Evolutionary conservation across 2,888 invertebrate species (phyloP), one percentile per base, ranked within the genome.

Genomic region (Serripes groenlandicus): DNA sequence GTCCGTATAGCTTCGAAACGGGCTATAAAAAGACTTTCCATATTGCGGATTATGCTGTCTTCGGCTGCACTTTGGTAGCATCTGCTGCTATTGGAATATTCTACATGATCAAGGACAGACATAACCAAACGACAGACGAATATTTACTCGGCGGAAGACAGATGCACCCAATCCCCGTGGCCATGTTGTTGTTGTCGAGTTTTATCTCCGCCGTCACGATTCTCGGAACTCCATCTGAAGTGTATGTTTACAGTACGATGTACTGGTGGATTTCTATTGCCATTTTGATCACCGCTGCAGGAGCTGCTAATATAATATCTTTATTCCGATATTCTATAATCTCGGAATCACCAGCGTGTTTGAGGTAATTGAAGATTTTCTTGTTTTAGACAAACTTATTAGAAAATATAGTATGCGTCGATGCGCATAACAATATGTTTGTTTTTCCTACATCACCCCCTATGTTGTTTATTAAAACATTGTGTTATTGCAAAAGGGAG

Each of bases 171-270:
- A 54, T 90, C 28, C 93, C 93, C 0, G 92, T 93, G 11, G 81
- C 92, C 0, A 83, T 93, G 82, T 93, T 93, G n/a, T 73, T 93
- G 26, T 81, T 93, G 23, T 93, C 93, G 26, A 91, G 91, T 78
- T 93, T 93, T 84, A 93, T 93, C 77, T 93, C 93, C 7, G 93
- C 93, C 60, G 92, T 93, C 52, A 93, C 93, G 0, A 82, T 93
- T 58, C 89, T 93, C 7, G 92, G 92, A 0, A 91, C 90, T 0
- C 92, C 93, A 21, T 89, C 92, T 0, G 93, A 93, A 83, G 89
- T 92, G n/a, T 93, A 93, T 75, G 78, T 86, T 18, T 91, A 89
- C 80, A 92, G 92, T 56, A 91, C 92, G 9, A 90, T 91, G 90
- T 92, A 90, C 73, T 81, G 87, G 83, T 84, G 90, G 83, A 90